Conservation (phyloP, 2,113 vertebrate genomes). For the Oncorhynchus tshawytscha region DNA sequence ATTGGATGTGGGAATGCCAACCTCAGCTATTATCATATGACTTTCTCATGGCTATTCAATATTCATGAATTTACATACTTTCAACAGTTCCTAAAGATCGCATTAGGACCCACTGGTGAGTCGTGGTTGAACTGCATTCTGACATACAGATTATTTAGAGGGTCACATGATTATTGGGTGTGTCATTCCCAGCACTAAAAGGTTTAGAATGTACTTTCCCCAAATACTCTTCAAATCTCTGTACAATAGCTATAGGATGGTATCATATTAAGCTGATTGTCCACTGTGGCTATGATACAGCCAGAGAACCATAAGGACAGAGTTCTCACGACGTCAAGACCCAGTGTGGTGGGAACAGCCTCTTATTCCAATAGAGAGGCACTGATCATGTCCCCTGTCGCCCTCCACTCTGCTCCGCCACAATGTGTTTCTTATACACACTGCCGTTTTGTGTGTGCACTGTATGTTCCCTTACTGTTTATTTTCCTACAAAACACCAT, state of each 20-base stretch:
- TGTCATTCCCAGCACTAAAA: too few species aligned
- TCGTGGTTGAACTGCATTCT: too few species aligned
- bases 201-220: too few species aligned
- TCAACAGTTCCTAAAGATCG: too few species aligned
- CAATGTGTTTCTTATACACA: constrained; percentile 5
- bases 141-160: too few species aligned
- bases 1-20: not conserved
- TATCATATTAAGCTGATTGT: too few species aligned
- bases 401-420: not conserved
- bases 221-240: not conserved
- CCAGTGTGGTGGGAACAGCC: not conserved
- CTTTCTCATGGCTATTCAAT: not conserved
- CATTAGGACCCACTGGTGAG: too few species aligned
- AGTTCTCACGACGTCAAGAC: not conserved
- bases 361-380: not conserved
- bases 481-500: constrained; percentile 1
- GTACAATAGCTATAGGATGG: not conserved
- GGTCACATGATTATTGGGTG: too few species aligned
- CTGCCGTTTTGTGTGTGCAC: not conserved
- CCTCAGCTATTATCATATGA: too few species aligned
- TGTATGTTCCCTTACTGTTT: not conserved
- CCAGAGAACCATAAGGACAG: too few species aligned
- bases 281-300: too few species aligned
- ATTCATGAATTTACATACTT: not conserved
- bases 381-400: not conserved